These are phyloP conservation scores for Naso thynnoides DNA, from an alignment of 2,797 vertebrate species.

Conservation along the genomic window DNA sequence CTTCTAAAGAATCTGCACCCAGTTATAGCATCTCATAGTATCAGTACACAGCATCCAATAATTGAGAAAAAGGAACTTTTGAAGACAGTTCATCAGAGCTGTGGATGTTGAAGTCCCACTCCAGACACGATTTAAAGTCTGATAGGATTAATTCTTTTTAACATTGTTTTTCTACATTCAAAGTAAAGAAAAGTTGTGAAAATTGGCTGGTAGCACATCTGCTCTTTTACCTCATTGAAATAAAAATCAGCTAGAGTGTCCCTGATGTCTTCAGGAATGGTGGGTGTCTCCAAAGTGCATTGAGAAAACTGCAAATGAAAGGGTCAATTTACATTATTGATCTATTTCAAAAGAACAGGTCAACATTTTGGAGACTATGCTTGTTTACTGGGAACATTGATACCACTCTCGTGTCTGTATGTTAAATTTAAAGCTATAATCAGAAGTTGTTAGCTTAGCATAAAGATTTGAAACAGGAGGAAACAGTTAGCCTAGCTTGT, in stretches of 20 bases:
- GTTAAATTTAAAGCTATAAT: conserved; percentile 1
- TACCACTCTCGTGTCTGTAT: neutral
- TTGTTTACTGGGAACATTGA: neutral
- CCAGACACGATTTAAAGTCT: too few species aligned
- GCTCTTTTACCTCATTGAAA: too few species aligned
- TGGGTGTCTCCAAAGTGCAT: neutral
- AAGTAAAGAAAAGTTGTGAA: too few species aligned
- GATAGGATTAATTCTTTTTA: too few species aligned
- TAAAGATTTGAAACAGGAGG: neutral
- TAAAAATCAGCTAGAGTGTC: neutral
- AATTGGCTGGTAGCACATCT: too few species aligned
- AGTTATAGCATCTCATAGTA: neutral
- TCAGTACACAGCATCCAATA: neutral
- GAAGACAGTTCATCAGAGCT: too few species aligned
- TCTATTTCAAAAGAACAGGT: neutral
- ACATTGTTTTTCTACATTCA: too few species aligned
- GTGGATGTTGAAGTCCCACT: too few species aligned
- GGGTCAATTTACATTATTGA: neutral
- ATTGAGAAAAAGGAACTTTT: neutral
- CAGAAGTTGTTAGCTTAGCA: neutral
- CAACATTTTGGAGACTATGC: neutral
- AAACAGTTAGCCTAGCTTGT: neutral
- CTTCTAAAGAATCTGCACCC: neutral
- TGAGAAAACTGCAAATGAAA: neutral
- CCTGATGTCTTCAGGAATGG: neutral